phyloP scores from a whole-genome alignment of 2,888 invertebrate species.

The Iselma pallidipennis region DNA sequence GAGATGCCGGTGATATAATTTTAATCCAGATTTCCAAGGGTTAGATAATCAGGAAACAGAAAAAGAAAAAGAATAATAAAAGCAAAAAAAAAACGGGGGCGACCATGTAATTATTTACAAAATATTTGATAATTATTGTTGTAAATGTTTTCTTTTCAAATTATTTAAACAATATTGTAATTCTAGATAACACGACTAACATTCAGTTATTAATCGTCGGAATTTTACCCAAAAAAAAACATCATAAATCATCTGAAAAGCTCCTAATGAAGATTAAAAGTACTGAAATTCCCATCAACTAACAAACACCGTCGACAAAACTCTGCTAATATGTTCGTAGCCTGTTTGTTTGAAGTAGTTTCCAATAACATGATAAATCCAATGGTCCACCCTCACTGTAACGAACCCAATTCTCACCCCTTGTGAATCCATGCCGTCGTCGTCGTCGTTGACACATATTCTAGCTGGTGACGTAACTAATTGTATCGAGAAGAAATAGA shows the following conservation, averaged over 20 bases:
- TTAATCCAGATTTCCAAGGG: slow-evolving; percentile 37
- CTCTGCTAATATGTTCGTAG: not conserved
- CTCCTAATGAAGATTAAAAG: not conserved
- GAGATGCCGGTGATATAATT: slow-evolving; percentile 43
- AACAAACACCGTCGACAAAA: not conserved
- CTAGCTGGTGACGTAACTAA: slow-evolving; percentile 39
- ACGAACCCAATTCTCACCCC: slow-evolving; percentile 46
- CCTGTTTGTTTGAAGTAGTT: slow-evolving; percentile 37
- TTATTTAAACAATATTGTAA: not conserved
- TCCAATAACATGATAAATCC: slow-evolving; percentile 40
- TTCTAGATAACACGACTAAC: not conserved
- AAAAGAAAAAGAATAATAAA: not conserved
- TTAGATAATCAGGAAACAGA: too few relatives aligned
- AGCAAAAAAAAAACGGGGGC: not conserved
- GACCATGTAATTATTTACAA: not conserved
- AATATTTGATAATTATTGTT: not conserved
- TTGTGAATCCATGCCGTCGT: slow-evolving; percentile 28
- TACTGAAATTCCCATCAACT: not conserved
- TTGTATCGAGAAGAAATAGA: slow-evolving; percentile 29
- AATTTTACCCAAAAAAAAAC: not conserved
- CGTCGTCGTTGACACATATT: slow-evolving; percentile 45
- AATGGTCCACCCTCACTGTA: slow-evolving; percentile 33
- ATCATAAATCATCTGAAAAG: not conserved
- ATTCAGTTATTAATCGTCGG: not conserved
- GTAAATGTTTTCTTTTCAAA: not conserved